phyloP scores from a whole-genome alignment of 2,888 invertebrate species.

The Julus scanicus region DNA sequence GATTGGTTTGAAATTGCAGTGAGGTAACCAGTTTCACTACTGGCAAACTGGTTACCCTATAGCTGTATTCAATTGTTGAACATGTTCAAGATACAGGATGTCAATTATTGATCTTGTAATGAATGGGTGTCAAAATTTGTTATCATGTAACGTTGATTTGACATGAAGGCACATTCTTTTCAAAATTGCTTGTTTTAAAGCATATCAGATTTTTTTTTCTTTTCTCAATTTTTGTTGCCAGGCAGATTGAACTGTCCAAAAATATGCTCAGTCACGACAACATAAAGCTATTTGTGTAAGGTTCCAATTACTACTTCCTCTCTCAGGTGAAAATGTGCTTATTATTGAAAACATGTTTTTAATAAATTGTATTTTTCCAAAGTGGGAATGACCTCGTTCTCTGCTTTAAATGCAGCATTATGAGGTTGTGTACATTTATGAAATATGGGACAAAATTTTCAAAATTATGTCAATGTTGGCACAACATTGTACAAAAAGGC shows the following conservation, averaged over 20 bases:
- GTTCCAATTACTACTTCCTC: constrained; percentile 3
- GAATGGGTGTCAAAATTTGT: neutral
- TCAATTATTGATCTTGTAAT: neutral
- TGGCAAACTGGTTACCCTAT: neutral
- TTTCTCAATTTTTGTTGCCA: neutral
- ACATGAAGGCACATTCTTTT: neutral
- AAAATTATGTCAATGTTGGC: too few species aligned
- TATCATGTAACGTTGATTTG: neutral
- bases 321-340: neutral
- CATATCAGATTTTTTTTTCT: neutral
- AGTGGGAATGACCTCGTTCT: neutral
- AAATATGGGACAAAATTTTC: too few species aligned
- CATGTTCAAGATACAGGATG: neutral
- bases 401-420: neutral
- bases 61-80: neutral
- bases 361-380: neutral
- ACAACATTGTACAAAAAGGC: too few species aligned
- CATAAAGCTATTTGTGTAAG: neutral
- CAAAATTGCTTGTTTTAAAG: neutral
- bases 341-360: neutral
- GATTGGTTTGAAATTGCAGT: too few species aligned
- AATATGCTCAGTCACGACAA: neutral
- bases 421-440: neutral
- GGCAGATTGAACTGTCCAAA: neutral
- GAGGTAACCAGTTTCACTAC: too few species aligned